phyloP scores from a whole-genome alignment of 2,797 vertebrate species.

The Perodicticus potto region DNA sequence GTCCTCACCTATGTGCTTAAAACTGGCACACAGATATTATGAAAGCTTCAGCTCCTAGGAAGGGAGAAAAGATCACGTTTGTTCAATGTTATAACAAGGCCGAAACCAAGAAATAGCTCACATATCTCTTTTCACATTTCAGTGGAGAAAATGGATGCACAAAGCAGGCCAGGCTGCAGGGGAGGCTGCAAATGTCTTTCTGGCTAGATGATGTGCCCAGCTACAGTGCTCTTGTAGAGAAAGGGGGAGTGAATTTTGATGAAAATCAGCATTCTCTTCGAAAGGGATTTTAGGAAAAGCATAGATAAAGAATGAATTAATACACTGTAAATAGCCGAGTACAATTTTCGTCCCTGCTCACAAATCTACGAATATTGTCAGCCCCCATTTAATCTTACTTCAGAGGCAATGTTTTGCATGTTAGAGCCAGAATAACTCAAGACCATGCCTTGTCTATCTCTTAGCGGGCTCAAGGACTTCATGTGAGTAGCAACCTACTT shows the following conservation, averaged over 20 bases:
- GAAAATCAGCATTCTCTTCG: background rate
- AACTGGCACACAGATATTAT: background rate
- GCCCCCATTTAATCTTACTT: background rate
- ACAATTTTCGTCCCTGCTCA: background rate
- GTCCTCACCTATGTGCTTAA: background rate
- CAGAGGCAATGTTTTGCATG: background rate
- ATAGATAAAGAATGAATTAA: background rate
- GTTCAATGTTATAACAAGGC: background rate
- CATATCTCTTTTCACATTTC: background rate
- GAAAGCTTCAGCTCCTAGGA: background rate
- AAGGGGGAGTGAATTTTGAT: background rate
- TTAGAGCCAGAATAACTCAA: background rate
- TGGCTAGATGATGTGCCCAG: background rate
- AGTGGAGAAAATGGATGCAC: background rate
- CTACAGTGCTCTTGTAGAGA: background rate
- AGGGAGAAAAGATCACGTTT: background rate
- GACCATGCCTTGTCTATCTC: background rate
- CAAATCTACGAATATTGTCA: background rate
- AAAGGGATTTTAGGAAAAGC: constrained; percentile 14
- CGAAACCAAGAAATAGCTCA: background rate
- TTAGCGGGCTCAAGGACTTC: background rate
- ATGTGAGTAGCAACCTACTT: background rate
- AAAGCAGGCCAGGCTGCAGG: background rate
- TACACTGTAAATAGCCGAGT: background rate
- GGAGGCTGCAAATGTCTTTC: background rate